phyloP scores from a whole-genome alignment of 2,888 invertebrate species.

The Dicranocentrus wangi region DNA sequence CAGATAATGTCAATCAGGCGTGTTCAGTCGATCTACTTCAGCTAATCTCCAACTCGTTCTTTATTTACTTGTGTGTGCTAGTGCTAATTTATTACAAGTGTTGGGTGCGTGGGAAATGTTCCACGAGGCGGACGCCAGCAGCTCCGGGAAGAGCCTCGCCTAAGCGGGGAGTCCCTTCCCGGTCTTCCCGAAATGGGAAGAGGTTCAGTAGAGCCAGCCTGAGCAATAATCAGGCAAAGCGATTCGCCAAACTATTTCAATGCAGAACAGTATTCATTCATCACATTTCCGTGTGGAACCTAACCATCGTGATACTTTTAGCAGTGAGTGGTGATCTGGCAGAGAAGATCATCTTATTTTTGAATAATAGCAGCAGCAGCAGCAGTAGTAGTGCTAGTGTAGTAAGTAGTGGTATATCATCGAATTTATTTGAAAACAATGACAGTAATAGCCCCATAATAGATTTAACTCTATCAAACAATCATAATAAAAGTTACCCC shows the following conservation, averaged over 20 bases:
- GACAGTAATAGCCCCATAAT: slow-evolving; percentile 45
- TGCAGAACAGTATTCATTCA: slow-evolving; percentile 58
- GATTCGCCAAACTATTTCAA: slow-evolving; percentile 28
- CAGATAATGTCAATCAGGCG: neutral
- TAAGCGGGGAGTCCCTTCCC: neutral
- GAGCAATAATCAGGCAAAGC: neutral
- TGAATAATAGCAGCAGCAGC: slow-evolving; percentile 19
- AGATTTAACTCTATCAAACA: slow-evolving; percentile 40
- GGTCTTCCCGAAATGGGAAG: slow-evolving; percentile 26
- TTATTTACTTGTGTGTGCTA: slow-evolving; percentile 41
- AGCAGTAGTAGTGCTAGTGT: slow-evolving; percentile 20
- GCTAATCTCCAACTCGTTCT: slow-evolving; percentile 41
- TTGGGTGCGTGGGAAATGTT: slow-evolving; percentile 44
- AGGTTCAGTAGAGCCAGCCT: neutral
- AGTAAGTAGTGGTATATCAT: slow-evolving; percentile 23
- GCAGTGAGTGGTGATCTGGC: slow-evolving; percentile 55
- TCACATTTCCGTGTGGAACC: slow-evolving; percentile 66
- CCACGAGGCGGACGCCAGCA: slow-evolving; percentile 7
- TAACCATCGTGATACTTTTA: slow-evolving; percentile 47
- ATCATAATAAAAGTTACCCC: slow-evolving; percentile 36
- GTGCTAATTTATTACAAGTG: slow-evolving; percentile 61
- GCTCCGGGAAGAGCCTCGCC: neutral
- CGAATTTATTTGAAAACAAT: slow-evolving; percentile 56
- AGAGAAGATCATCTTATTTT: slow-evolving; percentile 58
- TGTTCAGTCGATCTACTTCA: slow-evolving; percentile 57